A percentile compares a stretch with the other conserved stretches of the same genome.
These are phyloP conservation scores for Sabatieria punctata DNA, from an alignment of 2,888 invertebrate species.

Conservation along the genomic window DNA sequence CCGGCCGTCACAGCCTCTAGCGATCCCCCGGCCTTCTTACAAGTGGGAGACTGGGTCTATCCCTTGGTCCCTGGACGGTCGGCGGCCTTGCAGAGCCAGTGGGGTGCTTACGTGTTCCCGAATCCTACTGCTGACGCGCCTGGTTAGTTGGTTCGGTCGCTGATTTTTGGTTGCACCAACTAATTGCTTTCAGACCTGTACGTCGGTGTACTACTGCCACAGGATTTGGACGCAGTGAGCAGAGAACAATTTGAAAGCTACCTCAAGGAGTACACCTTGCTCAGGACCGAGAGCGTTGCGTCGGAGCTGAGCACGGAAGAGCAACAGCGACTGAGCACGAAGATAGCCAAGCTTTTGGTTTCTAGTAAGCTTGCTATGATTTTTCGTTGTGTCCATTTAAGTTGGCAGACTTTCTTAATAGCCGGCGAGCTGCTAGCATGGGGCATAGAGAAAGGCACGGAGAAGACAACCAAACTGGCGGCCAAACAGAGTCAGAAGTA, in stretches of 20 bases:
- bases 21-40: constrained; percentile 37
- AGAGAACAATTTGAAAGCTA: constrained; percentile 45
- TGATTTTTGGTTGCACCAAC: constrained; percentile 1
- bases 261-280: constrained; percentile 31
- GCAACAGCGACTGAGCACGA: constrained; percentile 29
- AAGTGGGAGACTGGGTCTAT: constrained; percentile 51
- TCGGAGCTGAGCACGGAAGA: constrained; percentile 16
- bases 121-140: constrained; percentile 42
- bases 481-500: constrained; percentile 46
- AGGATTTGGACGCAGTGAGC: constrained; percentile 39
- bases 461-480: constrained; percentile 46
- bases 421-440: constrained; percentile 50
- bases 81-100: constrained; percentile 50
- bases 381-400: constrained; percentile 11
- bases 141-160: constrained; percentile 11
- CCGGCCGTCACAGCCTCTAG: constrained; percentile 8
- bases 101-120: constrained; percentile 56
- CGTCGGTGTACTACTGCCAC: constrained; percentile 50
- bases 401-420: constrained; percentile 19
- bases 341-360: constrained; percentile 37
- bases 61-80: constrained; percentile 52
- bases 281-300: constrained; percentile 1
- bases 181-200: constrained; percentile 39
- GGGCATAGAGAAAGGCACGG: constrained; percentile 49
- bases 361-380: constrained; percentile 31